Base-by-base conservation (phyloP, 2,797 vertebrate species). In the Epinephelus coioides region DNA sequence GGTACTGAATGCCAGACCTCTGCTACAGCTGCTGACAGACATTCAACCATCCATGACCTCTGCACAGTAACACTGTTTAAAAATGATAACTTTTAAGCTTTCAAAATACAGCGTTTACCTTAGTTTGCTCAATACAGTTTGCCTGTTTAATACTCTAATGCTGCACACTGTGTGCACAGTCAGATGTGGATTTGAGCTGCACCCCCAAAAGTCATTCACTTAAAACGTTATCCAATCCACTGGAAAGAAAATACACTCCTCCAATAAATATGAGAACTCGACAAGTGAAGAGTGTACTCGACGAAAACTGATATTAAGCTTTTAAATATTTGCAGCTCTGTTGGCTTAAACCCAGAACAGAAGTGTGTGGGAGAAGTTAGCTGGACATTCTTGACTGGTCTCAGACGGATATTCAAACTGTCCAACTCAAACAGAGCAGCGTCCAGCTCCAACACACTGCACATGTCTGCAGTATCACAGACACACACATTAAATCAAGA, bases 261-360 rank as follows among this genome's bases (percentile, higher is more conserved):
- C 49, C 8, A 3, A 69, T 50, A 38, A 69, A 69, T 13, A 44
- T 11, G 54, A 76, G 51, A 77, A 44, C 27, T 27, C 8, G 21
- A 57, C 18, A 30, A 49, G 62, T 54, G 38, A 79, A 43, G 59
- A 30, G 69, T 25, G 62, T 19, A 34, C 71, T 57, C 43, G 12
- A 67, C 15, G 62, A 59, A 82, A 82, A 75, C 61, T 15, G 83
- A 88, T 83, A 67, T 62, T 4, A 56, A 25, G 43, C 23, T 19
- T 44, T 78, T 8, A 54, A 44, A 69, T 69, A 57, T 63, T 40
- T 51, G 60, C 77, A 67, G 63, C 54, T 66, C 62, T 13, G 1
- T 4, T 82, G 79, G 73, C 23, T 55, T 1, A 1, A 67, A 43
- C 23, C 46, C 69, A 72, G 53, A 46, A 8, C 64, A 65, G 68